Evolutionary conservation across 2,797 vertebrate species (phyloP).

Genomic region (Clarias pachynema): DNA sequence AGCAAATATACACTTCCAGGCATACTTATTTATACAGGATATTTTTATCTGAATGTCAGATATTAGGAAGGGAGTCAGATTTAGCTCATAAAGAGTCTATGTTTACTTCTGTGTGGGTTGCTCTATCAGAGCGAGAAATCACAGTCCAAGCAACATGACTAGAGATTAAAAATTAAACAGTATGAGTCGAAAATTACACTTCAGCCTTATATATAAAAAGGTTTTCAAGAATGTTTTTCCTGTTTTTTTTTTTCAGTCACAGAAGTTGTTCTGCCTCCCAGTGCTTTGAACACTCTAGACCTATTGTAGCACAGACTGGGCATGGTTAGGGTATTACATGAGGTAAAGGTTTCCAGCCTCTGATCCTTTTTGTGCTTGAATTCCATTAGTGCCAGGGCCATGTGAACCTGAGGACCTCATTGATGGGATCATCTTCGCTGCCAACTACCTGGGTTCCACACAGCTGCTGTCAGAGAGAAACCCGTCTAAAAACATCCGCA

Average conservation of each 20-base stretch:
- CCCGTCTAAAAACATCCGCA: constrained; percentile 97
- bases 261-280: background rate
- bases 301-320: background rate
- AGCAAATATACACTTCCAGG: background rate
- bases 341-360: background rate
- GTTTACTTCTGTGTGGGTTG: background rate
- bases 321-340: background rate
- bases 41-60: background rate
- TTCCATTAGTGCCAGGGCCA: constrained; percentile 88
- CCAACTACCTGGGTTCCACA: constrained; percentile 98
- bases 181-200: background rate
- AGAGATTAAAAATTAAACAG: background rate
- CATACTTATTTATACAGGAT: background rate
- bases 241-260: background rate
- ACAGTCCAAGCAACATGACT: background rate
- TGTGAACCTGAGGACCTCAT: constrained; percentile 95
- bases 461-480: constrained; percentile 97
- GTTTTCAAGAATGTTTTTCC: background rate
- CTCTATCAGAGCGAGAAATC: background rate
- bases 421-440: constrained; percentile 98
- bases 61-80: background rate
- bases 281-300: background rate
- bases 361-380: constrained; percentile 15
- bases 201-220: background rate
- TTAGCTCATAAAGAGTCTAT: background rate